phyloP scores from a whole-genome alignment of 2,797 vertebrate genomes.

The Sebastes itinus region DNA sequence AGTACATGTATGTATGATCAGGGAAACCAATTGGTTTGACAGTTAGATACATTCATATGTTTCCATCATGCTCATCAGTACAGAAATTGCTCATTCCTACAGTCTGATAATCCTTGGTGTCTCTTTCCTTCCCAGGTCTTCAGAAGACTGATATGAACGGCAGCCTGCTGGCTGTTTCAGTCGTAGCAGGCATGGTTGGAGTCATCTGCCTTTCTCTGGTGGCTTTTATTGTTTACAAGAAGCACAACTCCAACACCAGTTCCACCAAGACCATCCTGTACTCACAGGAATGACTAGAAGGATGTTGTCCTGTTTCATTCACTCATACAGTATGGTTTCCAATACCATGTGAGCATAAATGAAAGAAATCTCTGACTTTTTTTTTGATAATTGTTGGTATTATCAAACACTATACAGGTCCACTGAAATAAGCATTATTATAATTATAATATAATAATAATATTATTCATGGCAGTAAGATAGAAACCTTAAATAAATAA shows the following conservation, averaged over 20 bases:
- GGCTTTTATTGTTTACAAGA: slow-evolving; percentile 53
- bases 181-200: slow-evolving; percentile 60
- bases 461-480: too few species aligned
- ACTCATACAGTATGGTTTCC: background rate
- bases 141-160: background rate
- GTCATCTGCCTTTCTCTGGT: slow-evolving; percentile 52
- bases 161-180: slow-evolving; percentile 47
- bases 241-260: background rate
- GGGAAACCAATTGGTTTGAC: background rate
- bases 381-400: background rate
- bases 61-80: background rate
- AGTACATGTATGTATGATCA: background rate
- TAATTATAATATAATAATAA: too few species aligned
- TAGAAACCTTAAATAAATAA: too few species aligned
- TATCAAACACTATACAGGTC: background rate
- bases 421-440: background rate
- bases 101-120: background rate
- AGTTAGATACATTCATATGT: background rate
- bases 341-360: background rate
- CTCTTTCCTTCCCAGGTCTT: slow-evolving; percentile 29
- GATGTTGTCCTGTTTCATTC: background rate
- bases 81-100: background rate
- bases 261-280: slow-evolving; percentile 17
- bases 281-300: slow-evolving; percentile 4
- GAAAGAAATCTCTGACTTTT: background rate